phyloP scores from a whole-genome alignment of 2,113 vertebrate species.

The Etheostoma cragini region DNA sequence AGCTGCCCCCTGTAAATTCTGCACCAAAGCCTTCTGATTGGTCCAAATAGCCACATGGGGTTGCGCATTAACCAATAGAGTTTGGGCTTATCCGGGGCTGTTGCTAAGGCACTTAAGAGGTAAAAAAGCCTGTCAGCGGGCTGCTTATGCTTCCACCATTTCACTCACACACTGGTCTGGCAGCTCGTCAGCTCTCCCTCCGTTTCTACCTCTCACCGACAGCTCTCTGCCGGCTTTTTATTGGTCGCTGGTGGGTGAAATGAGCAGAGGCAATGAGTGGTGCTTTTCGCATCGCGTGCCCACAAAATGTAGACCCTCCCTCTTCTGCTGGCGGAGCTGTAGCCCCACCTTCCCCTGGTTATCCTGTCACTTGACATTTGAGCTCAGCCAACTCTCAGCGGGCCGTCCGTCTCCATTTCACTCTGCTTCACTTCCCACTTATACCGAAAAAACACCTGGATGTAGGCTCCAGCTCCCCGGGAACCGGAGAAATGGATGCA shows the following conservation, averaged over 20 bases:
- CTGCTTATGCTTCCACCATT: conserved; percentile 58
- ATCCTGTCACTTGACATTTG: conserved; percentile 73
- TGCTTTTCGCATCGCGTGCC: conserved; percentile 55
- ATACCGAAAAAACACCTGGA: not conserved
- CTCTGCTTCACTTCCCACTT: not conserved
- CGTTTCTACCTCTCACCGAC: conserved; percentile 9
- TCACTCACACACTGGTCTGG: conserved; percentile 43
- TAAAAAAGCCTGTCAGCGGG: conserved; percentile 49
- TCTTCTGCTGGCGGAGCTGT: conserved; percentile 26
- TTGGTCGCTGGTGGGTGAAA: conserved; percentile 40
- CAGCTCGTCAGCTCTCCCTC: conserved; percentile 14
- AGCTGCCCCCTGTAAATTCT: conserved; percentile 53
- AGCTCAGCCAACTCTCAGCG: conserved; percentile 57
- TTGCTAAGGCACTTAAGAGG: conserved; percentile 83
- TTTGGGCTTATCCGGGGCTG: conserved; percentile 68
- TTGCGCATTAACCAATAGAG: conserved; percentile 75
- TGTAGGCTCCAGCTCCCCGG: not conserved
- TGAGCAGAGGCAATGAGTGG: conserved; percentile 38
- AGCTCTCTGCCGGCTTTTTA: conserved; percentile 20
- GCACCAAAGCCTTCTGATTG: conserved; percentile 80
- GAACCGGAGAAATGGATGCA: not conserved
- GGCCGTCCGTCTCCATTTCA: conserved; percentile 52
- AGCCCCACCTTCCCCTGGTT: conserved; percentile 59
- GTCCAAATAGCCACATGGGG: conserved; percentile 75
- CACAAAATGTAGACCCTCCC: conserved; percentile 69